phyloP scores from a whole-genome alignment of 1,140 invertebrate species.

The Archegozetes longisetosus region DNA sequence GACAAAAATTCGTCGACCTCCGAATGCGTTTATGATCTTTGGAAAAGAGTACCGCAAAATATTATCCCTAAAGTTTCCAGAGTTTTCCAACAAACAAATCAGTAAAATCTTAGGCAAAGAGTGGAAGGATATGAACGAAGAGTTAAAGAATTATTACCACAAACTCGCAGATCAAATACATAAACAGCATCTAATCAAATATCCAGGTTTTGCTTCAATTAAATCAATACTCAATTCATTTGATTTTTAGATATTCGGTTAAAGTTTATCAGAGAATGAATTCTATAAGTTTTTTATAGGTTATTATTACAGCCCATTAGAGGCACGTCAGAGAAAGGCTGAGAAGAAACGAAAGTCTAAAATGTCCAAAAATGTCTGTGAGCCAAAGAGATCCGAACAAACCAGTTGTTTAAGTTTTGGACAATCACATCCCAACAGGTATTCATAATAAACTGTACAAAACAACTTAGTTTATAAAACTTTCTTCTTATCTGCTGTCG shows the following conservation, averaged over 20 bases:
- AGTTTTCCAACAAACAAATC: constrained; percentile 44
- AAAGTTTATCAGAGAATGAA: neutral
- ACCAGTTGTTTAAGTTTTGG: too few relatives aligned
- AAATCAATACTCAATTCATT: neutral
- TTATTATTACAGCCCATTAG: constrained; percentile 18
- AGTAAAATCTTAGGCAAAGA: constrained; percentile 38
- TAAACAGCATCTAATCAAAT: constrained; percentile 43
- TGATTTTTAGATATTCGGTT: neutral
- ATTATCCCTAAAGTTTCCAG: constrained; percentile 37
- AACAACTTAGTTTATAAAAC: too few relatives aligned
- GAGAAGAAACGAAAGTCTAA: constrained; percentile 6
- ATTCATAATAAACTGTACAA: too few relatives aligned
- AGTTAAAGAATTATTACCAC: constrained; percentile 37
- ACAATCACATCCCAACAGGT: too few relatives aligned
- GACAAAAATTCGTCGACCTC: constrained; percentile 37
- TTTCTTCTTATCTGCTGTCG: too few relatives aligned
- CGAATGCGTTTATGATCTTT: constrained; percentile 48
- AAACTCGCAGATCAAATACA: constrained; percentile 38
- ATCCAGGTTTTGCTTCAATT: constrained; percentile 40
- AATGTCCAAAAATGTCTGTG: neutral
- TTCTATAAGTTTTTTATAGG: constrained; percentile 7
- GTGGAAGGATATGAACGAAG: constrained; percentile 33
- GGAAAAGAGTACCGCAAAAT: constrained; percentile 43
- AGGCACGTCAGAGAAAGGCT: constrained; percentile 13
- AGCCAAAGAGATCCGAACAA: neutral